These are phyloP conservation scores for Invenusta paracnida DNA, from an alignment of 2,888 invertebrate genomes.

Conservation along the genomic window DNA sequence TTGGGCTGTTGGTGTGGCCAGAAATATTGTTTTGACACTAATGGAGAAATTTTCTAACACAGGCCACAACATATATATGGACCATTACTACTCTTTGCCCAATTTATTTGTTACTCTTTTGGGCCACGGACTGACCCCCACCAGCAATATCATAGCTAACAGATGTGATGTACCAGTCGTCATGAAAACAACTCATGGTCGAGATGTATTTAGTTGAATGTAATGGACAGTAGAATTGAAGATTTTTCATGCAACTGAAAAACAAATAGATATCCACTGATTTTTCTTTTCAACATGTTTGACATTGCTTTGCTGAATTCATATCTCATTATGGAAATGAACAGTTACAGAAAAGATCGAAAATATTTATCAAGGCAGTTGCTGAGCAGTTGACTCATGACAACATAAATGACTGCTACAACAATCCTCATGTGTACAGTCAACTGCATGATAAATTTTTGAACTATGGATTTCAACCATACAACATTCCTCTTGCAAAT, in stretches of 20 bases:
- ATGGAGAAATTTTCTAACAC: neutral
- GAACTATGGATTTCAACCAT: neutral
- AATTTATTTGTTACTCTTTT: neutral
- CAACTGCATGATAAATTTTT: neutral
- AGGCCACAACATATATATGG: neutral
- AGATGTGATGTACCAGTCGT: neutral
- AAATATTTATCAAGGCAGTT: neutral
- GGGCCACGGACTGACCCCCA: neutral
- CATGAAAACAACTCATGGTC: neutral
- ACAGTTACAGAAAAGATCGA: conserved; percentile 5
- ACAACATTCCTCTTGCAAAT: neutral
- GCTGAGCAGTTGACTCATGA: neutral
- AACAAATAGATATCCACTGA: neutral
- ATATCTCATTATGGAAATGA: conserved; percentile 17
- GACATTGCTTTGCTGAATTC: conserved; percentile 13
- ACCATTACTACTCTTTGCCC: neutral
- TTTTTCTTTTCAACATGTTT: conserved; percentile 6
- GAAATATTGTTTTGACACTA: neutral
- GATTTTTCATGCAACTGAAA: neutral
- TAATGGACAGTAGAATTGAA: conserved; percentile 9
- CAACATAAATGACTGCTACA: neutral
- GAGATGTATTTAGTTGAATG: conserved; percentile 5
- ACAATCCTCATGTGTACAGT: neutral
- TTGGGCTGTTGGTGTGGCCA: neutral
- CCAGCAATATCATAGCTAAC: neutral